Evolutionary conservation across 2,113 vertebrate species (phyloP).

Genomic region (Heterotilapia buettikoferi): DNA sequence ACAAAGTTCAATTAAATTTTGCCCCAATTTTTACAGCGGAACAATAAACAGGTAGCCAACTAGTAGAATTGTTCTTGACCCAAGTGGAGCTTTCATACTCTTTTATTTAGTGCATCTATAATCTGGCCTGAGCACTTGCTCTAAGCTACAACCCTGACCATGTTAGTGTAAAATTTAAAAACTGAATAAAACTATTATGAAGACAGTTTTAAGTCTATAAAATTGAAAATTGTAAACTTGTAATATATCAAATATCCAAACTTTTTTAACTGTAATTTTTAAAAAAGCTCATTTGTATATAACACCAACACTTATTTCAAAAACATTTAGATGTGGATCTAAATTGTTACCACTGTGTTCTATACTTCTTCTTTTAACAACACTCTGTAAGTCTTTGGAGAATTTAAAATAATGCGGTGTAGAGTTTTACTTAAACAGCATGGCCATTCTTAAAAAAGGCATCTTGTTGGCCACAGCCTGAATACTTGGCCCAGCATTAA

Average conservation of each 20-base stretch:
- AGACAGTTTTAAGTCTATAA: background rate
- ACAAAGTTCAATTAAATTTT: background rate
- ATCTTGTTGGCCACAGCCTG: background rate
- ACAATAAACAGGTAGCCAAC: background rate
- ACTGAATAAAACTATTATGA: background rate
- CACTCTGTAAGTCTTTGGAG: background rate
- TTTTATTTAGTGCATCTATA: background rate
- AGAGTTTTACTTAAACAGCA: background rate
- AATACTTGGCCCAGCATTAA: background rate
- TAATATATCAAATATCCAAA: background rate
- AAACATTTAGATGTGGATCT: background rate
- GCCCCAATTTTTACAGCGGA: background rate
- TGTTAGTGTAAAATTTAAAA: background rate
- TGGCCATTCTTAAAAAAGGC: background rate
- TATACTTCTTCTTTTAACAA: background rate
- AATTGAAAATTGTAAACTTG: background rate
- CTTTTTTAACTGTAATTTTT: fast-evolving
- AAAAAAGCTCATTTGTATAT: background rate
- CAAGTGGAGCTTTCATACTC: background rate
- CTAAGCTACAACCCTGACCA: background rate
- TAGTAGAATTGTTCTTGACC: background rate
- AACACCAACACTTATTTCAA: background rate
- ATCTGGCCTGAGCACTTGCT: background rate
- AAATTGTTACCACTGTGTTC: background rate
- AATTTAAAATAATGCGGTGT: background rate